Evolutionary conservation across 2,888 invertebrate species (phyloP).

Genomic region (Portevinia maculata): DNA sequence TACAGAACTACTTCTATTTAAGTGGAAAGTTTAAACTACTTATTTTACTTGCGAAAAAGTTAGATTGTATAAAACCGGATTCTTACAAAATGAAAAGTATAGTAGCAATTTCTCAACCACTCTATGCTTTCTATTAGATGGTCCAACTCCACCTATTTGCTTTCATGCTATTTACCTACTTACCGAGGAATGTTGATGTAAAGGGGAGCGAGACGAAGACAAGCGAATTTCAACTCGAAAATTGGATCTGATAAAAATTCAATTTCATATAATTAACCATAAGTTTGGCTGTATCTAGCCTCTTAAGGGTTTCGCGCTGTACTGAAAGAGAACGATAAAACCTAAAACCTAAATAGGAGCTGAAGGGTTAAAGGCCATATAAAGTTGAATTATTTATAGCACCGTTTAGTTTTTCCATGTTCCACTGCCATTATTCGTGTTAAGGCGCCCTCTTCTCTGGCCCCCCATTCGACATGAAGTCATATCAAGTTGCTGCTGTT

Average conservation of each 20-base stretch:
- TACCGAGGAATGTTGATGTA: conserved; percentile 11
- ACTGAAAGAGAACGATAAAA: conserved; percentile 53
- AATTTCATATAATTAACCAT: conserved; percentile 72
- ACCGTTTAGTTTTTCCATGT: conserved; percentile 73
- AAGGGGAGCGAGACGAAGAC: not conserved
- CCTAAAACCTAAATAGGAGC: conserved; percentile 67
- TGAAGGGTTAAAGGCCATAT: conserved; percentile 70
- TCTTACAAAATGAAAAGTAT: conserved; percentile 17
- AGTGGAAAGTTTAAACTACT: not conserved
- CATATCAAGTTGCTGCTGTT: conserved; percentile 49
- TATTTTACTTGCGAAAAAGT: not conserved
- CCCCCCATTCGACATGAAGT: conserved; percentile 56
- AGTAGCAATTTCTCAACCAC: conserved; percentile 37
- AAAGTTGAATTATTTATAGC: conserved; percentile 73
- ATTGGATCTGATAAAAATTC: conserved; percentile 72
- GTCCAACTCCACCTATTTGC: conserved; percentile 38
- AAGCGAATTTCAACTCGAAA: conserved; percentile 50
- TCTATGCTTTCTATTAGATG: conserved; percentile 23
- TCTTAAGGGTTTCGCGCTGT: conserved; percentile 26
- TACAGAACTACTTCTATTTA: too few relatives aligned
- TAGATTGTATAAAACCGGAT: not conserved
- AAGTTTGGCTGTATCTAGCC: conserved; percentile 41
- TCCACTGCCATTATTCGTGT: conserved; percentile 70
- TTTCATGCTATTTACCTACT: conserved; percentile 49
- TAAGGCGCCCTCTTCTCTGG: conserved; percentile 32